Evolutionary conservation across 2,888 invertebrate species (phyloP), one percentile per base, ranked within the genome.

Genomic region (Volucella inanis): DNA sequence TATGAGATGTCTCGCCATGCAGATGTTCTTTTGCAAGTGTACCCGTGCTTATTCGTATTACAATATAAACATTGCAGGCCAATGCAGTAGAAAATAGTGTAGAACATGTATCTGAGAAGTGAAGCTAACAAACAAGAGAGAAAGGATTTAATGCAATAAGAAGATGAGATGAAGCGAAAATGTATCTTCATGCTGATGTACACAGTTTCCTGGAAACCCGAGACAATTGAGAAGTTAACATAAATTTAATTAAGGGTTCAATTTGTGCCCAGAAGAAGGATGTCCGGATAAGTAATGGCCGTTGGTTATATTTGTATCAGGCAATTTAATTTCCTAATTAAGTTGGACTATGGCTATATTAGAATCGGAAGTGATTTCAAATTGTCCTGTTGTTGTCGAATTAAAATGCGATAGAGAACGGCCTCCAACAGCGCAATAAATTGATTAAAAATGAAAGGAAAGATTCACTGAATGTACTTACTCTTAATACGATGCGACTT

Each of bases 211-310:
- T 41, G 41, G 52, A 65, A 52, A 18, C 41, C 52, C 41, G 50
- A 65, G 54, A 67, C 67, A 67, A 67, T 67, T 45, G 54, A 67
- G 67, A 52, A 54, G 54, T 67, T 54, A 43, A 31, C 54, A 54
- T 54, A 10, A 67, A 67, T 54, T 67, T 43, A 67, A 67, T 65
- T 65, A 65, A 41, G 50, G 64, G 15, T 39, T 50, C 39, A 50
- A 47, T 49, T 22, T 64, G 47, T 38, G 4, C 14, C 38, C 45
- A 11, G 14, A 31, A 47, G 47, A 31, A 9, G 6, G 11, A 31
- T 12, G 8, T n/a, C n/a, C n/a, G 54, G 54, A 31, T 18, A 57
- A 14, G 57, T 9, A 39, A 57, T 39, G 39, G 14, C 14, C 39
- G 38, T 64, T 64, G 49, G 31, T 62, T 38, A 31, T 31, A 47